Conservation (phyloP, 2,888 invertebrate genomes). For the Lysandra coridon region DNA sequence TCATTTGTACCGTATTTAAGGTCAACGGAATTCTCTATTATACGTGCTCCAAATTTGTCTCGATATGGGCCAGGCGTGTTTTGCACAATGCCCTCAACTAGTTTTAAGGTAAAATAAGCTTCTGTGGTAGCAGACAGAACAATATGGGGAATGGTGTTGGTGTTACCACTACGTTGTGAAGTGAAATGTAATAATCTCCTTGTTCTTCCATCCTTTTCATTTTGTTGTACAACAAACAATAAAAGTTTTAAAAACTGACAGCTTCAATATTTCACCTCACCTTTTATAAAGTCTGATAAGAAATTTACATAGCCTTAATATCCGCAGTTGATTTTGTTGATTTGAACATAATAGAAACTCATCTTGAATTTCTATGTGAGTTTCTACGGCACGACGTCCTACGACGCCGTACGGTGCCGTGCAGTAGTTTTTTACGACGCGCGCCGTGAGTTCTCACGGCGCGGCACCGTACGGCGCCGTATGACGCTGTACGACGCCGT, state of each 20-base stretch:
- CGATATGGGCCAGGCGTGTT: conserved; percentile 16
- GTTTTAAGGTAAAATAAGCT: not conserved
- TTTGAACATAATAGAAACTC: no score
- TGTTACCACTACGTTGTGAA: not conserved
- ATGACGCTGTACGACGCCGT: no score
- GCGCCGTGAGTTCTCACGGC: no score
- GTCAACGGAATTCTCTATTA: conserved; percentile 31
- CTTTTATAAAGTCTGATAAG: no score
- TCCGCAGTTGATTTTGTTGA: no score
- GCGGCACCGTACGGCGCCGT: no score
- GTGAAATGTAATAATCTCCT: not conserved
- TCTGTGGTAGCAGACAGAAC: not conserved
- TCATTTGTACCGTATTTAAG: conserved; percentile 47
- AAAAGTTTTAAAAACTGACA: no score
- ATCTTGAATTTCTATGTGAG: no score
- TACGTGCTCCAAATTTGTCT: conserved; percentile 22
- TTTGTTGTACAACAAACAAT: not conserved
- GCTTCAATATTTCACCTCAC: not conserved
- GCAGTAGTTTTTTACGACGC: no score
- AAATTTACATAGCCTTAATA: no score
- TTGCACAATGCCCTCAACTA: not conserved
- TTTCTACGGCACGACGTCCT: no score
- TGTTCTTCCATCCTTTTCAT: not conserved
- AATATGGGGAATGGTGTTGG: not conserved
- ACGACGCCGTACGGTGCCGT: no score